Percentiles rank a stretch among this genome's conserved stretches.
phyloP scores from a whole-genome alignment of 2,113 vertebrate species.

The Casuarius casuarius region DNA sequence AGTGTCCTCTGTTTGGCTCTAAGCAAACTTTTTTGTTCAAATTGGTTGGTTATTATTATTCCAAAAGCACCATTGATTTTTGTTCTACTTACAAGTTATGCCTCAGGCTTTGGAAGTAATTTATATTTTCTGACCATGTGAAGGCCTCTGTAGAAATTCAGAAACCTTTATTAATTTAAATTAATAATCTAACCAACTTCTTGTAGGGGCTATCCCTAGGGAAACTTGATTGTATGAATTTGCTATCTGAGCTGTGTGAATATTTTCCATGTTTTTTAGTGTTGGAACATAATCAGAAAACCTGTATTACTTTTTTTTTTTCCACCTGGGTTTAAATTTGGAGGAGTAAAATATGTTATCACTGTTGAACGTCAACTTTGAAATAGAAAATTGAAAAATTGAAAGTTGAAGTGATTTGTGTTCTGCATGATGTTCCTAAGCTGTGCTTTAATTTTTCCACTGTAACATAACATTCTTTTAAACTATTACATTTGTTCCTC shows the following conservation, averaged over 20 bases:
- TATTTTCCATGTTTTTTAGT: neutral
- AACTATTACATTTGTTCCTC: neutral
- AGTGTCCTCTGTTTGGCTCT: neutral
- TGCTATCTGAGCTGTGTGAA: neutral
- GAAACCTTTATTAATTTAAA: neutral
- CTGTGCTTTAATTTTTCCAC: neutral
- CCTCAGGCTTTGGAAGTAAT: neutral
- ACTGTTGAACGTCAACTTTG: neutral
- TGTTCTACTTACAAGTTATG: neutral
- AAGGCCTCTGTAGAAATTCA: neutral
- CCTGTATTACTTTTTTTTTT: neutral
- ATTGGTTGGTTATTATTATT: neutral
- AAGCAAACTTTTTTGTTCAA: neutral
- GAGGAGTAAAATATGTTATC: neutral
- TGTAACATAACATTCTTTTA: neutral
- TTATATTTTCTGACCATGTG: neutral
- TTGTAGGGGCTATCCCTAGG: neutral
- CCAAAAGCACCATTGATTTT: neutral
- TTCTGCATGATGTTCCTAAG: neutral
- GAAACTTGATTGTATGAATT: neutral
- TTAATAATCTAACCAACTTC: neutral
- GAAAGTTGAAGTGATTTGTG: neutral
- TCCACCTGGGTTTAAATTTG: neutral
- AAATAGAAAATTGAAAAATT: neutral
- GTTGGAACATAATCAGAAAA: neutral